phyloP scores from a whole-genome alignment of 2,888 invertebrate species.

The Torymus texanus region DNA sequence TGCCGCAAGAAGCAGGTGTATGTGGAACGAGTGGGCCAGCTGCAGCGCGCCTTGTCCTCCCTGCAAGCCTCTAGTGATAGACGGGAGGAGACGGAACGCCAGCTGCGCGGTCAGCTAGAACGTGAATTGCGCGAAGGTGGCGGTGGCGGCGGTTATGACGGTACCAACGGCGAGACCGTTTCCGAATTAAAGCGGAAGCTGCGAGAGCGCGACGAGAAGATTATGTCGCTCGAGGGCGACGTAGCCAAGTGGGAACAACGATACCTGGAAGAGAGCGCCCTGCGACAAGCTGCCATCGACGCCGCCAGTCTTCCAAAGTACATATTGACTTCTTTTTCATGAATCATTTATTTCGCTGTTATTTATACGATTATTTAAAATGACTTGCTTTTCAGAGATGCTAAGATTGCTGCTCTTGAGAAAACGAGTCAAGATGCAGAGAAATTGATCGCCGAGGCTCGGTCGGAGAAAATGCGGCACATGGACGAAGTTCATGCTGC shows the following conservation, averaged over 20 bases:
- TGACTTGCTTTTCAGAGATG: conserved; percentile 79
- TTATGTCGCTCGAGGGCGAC: conserved; percentile 86
- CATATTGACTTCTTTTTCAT: conserved; percentile 44
- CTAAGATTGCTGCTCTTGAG: conserved; percentile 89
- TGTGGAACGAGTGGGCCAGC: conserved; percentile 88
- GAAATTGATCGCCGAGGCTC: conserved; percentile 89
- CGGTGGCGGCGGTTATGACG: conserved; percentile 71
- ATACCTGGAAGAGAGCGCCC: conserved; percentile 87
- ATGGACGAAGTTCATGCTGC: conserved; percentile 92
- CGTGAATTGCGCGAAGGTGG: conserved; percentile 83
- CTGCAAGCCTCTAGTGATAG: conserved; percentile 90
- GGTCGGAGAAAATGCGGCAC: conserved; percentile 89
- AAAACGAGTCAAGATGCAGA: conserved; percentile 90
- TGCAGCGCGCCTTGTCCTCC: conserved; percentile 88
- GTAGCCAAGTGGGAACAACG: conserved; percentile 91
- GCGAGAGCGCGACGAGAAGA: conserved; percentile 83
- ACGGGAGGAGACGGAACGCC: conserved; percentile 89
- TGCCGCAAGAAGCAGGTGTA: conserved; percentile 89
- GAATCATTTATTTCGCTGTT: too few relatives aligned
- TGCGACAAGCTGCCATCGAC: conserved; percentile 88
- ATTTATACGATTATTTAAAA: too few relatives aligned
- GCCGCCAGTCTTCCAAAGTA: conserved; percentile 79
- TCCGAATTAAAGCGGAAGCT: conserved; percentile 81
- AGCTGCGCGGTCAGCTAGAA: conserved; percentile 89
- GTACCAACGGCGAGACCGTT: conserved; percentile 77